phyloP scores from a whole-genome alignment of 2,888 invertebrate species.

The Troides oblongomaculatus region DNA sequence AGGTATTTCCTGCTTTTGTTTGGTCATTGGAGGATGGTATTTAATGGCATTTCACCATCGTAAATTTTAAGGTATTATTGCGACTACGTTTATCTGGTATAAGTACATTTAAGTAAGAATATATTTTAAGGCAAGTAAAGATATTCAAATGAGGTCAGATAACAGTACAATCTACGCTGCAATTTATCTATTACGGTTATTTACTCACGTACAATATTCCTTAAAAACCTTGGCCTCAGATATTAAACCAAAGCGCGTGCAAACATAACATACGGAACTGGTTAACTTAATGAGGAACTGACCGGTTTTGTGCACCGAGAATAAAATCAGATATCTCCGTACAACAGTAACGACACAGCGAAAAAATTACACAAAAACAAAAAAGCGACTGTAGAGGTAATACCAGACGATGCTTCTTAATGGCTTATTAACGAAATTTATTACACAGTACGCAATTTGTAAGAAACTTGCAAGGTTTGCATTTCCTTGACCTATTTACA shows the following conservation, averaged over 20 bases:
- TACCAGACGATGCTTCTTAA: not conserved
- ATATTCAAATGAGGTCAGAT: too few species aligned
- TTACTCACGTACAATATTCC: not conserved
- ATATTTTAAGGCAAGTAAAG: too few species aligned
- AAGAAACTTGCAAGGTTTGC: not conserved
- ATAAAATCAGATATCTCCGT: not conserved
- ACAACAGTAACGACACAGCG: not conserved
- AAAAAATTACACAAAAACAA: not conserved
- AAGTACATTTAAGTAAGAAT: too few species aligned
- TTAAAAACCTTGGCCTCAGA: not conserved
- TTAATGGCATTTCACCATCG: too few species aligned
- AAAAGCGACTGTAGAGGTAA: not conserved
- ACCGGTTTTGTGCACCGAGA: conserved; percentile 7
- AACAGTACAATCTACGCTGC: not conserved
- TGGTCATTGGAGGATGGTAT: too few species aligned
- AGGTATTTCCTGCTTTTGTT: too few species aligned
- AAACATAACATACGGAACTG: conserved; percentile 13
- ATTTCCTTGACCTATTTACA: too few species aligned
- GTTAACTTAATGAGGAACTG: conserved; percentile 17
- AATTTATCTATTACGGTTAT: not conserved
- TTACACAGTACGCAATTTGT: not conserved
- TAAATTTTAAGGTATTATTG: too few species aligned
- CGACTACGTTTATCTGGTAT: too few species aligned
- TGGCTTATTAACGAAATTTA: not conserved
- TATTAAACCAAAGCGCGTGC: conserved; percentile 7